Evolutionary conservation across 2,888 invertebrate genomes (phyloP), one percentile per base, ranked within the genome.

Genomic region (Nomada ferruginata): DNA sequence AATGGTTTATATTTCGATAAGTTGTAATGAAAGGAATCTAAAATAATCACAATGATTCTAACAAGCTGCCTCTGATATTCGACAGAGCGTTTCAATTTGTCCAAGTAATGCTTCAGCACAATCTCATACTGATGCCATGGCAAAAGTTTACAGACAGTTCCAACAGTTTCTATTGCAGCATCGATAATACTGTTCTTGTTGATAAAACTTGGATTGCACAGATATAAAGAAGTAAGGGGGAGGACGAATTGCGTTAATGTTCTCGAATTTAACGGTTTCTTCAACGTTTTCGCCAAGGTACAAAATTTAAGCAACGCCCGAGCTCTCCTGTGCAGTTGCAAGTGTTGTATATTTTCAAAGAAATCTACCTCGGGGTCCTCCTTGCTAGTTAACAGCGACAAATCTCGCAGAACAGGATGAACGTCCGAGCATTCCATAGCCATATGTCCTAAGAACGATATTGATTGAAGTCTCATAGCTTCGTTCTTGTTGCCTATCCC

Each of bases 1-100:
- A 75, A 61, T 29, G 71, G 87, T 72, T 94, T 93, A 7, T 95
- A 95, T 92, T 96, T 96, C 0, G 95, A 95, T 66, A 99, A 94
- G 94, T 99, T 97, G 93, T 97, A 99, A 94, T 99, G 99, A 91
- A 99, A 99, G 0, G 97, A 96, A 92, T 99, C 98, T 83, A 99
- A 94, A 81, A 99, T 96, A 0, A 96, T 96, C 0, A 97, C 96
- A 18, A 97, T 95, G 75, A 97, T 95, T 75, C 97, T 95, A 11
- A 98, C 97, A 76, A 97, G 94, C 89, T 98, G 97, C 89, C 97
- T 98, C 90, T 98, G 98, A 92, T 96, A 96, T 53, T 97, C 97
- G 0, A 95, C 93, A 11, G 96, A 95, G 66, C 95, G 95, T 0
- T 96, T 95, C 92, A 99, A 95, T 94, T 97, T 96, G 74, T 95